phyloP scores from a whole-genome alignment of 1,140 invertebrate species.

The Hyphantria cunea region DNA sequence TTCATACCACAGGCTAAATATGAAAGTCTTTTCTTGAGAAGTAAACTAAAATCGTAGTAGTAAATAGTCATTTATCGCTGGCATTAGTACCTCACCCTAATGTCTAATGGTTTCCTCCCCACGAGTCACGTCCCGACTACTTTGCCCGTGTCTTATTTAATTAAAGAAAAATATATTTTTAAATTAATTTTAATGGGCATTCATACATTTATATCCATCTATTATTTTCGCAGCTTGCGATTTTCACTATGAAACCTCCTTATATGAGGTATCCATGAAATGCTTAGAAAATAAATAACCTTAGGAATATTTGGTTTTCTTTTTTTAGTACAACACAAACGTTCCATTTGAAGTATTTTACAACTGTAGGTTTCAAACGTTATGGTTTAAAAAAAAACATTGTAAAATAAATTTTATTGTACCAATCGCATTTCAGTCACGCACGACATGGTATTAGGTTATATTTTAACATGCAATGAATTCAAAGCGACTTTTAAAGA shows the following conservation, averaged over 20 bases:
- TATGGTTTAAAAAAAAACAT: too few species aligned
- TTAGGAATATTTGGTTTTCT: too few species aligned
- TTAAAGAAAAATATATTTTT: constrained; percentile 62
- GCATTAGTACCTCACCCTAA: constrained; percentile 18
- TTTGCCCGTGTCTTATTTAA: constrained; percentile 53
- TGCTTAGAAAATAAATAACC: too few species aligned
- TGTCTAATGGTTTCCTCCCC: constrained; percentile 41
- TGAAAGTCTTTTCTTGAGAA: too few species aligned
- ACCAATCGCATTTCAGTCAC: not conserved
- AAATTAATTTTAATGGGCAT: constrained; percentile 49
- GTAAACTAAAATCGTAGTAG: too few species aligned
- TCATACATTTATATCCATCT: too few species aligned
- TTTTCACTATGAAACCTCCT: constrained; percentile 13
- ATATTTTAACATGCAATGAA: not conserved
- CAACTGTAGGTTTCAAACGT: too few species aligned
- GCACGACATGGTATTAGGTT: not conserved
- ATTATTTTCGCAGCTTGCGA: not conserved
- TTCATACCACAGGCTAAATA: too few species aligned
- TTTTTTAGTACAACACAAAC: too few species aligned
- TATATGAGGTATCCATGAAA: too few species aligned
- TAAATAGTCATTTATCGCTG: constrained; percentile 9
- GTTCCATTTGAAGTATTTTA: too few species aligned
- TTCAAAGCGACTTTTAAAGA: not conserved
- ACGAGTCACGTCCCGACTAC: constrained; percentile 45
- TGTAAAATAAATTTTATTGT: too few species aligned